These are phyloP conservation scores for Tylochromis polylepis DNA, from an alignment of 2,113 vertebrate species.

Conservation along the genomic window DNA sequence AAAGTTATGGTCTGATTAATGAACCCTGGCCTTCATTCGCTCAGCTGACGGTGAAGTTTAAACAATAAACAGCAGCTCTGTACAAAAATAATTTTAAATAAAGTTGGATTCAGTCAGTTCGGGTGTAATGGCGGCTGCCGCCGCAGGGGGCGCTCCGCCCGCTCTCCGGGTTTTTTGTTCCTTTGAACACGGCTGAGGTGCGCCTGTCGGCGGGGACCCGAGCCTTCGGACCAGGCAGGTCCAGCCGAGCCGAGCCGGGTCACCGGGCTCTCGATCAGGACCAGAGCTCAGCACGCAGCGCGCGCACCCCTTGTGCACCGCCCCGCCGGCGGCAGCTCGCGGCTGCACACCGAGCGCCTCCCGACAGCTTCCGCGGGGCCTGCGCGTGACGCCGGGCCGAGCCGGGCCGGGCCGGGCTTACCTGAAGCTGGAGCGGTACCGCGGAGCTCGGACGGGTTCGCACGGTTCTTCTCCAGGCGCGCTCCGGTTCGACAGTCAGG, in stretches of 20 bases:
- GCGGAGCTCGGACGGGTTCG: background rate
- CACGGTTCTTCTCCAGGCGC: conserved; percentile 2
- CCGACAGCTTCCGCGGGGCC: too few relatives aligned
- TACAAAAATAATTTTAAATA: background rate
- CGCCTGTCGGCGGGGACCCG: background rate
- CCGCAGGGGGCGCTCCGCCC: background rate
- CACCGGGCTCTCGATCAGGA: background rate
- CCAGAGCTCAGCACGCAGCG: too few relatives aligned
- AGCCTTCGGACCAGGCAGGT: background rate
- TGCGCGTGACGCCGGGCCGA: background rate
- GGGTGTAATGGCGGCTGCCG: background rate
- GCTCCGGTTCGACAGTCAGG: background rate
- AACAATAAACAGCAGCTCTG: background rate
- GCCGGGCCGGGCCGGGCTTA: background rate
- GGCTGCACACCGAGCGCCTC: background rate
- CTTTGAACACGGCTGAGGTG: background rate
- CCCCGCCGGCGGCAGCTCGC: background rate
- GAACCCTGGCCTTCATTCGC: background rate
- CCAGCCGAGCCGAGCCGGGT: background rate
- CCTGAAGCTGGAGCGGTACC: background rate
- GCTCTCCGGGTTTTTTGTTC: background rate
- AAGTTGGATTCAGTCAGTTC: background rate
- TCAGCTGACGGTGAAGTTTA: background rate
- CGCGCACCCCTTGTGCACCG: background rate
- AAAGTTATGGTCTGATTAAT: background rate